Conservation (phyloP, 2,113 vertebrate species). For the Setophaga kirtlandii region DNA sequence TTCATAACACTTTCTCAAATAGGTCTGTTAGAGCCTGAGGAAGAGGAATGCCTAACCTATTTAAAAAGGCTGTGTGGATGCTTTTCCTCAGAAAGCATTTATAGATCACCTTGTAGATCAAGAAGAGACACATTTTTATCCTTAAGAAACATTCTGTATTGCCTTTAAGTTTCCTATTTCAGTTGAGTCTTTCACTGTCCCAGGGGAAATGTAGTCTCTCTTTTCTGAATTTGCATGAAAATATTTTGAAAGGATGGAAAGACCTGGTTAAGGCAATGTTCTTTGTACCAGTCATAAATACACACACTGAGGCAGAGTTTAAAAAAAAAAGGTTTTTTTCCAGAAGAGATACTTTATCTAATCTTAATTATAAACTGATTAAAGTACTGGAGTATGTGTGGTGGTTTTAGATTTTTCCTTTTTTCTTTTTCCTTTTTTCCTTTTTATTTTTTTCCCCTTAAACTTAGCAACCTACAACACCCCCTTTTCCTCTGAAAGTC, state of each 20-base stretch:
- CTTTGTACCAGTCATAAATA: background rate
- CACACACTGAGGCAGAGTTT: background rate
- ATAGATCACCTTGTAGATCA: conserved; percentile 8
- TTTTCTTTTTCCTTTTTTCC: background rate
- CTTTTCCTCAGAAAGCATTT: background rate
- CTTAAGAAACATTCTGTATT: background rate
- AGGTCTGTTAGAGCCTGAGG: background rate
- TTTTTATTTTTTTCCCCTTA: background rate
- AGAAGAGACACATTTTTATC: background rate
- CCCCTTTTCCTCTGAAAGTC: conserved; percentile 63
- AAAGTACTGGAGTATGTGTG: background rate
- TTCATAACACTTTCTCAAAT: background rate
- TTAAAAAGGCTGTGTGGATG: background rate
- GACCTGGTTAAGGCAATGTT: background rate
- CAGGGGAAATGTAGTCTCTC: background rate
- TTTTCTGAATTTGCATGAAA: conserved; percentile 26
- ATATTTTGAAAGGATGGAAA: conserved; percentile 32
- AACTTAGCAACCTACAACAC: conserved; percentile 53
- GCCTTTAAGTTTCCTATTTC: background rate
- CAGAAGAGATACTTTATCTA: background rate
- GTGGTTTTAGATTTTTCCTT: background rate
- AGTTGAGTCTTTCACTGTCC: background rate
- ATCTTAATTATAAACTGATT: background rate
- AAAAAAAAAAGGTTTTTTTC: background rate
- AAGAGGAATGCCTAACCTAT: conserved; percentile 9